Base-by-base conservation (phyloP, 2,113 vertebrate species). In the Casuarius casuarius region DNA sequence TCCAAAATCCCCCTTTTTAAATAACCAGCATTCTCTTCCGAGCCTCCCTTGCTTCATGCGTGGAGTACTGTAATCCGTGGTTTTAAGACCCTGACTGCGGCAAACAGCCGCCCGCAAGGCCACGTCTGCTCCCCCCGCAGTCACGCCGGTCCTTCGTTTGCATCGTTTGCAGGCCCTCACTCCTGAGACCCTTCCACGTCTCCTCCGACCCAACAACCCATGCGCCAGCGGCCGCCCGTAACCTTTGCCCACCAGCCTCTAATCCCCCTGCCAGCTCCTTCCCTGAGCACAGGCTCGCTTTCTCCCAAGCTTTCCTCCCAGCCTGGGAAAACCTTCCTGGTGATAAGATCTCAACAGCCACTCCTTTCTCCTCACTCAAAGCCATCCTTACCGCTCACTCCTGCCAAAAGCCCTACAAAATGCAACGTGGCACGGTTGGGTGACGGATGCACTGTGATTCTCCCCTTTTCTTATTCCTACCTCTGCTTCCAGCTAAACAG, bases 141-240 rank as follows among this genome's bases (percentile, higher is more conserved):
- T 14, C 61, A 9, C 3, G 13, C 77, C 5, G 40, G 85, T 17
- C 79, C 63, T 84, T 74, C 6, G 10, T 62, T 87, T 93, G 72
- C 90, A 95, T 95, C 90, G 93, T 94, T 95, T 87, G 95, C 7
- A 29, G 80, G 88, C 89, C 95, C 84, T 82, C 90, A 84, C 92
- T 91, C 90, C 79, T 91, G 1, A 96, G 84, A 90, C 90, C 91
- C 84, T 49, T 94, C 59, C 84, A 22, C 90, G 66, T 84, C 94
- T 94, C 93, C 90, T 89, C 85, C 93, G 90, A 93, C 95, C 83
- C 91, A 71, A 29, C 28, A 89, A 52, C 74, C 93, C 73, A 2
- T 89, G 44, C 44, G 16, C 84, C 25, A 10, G 9, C 3, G 0
- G 76, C 80, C 90, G 61, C 70, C 89, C 81, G 17, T 9, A 44